Evolutionary conservation across 2,113 vertebrate genomes (phyloP).

Genomic region (Antennarius striatus): DNA sequence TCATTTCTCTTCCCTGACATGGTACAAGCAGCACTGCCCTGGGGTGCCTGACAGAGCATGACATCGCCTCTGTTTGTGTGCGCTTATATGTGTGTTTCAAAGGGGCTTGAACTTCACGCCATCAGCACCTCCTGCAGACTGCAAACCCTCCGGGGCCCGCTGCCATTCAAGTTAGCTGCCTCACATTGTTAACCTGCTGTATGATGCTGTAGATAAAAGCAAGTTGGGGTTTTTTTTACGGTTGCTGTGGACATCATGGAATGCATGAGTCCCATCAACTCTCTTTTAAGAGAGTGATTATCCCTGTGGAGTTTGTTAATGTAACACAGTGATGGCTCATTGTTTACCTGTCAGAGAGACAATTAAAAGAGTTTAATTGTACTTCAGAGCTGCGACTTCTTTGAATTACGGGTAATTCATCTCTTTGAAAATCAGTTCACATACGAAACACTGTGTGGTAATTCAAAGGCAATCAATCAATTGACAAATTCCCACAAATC

Average conservation of each 20-base stretch:
- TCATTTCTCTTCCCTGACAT: constrained; percentile 78
- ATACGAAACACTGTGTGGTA: background rate
- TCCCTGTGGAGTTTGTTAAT: constrained; percentile 7
- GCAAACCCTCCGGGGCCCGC: constrained; percentile 32
- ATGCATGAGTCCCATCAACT: background rate
- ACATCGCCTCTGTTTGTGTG: constrained; percentile 43
- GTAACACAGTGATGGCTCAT: background rate
- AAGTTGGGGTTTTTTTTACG: constrained; percentile 17
- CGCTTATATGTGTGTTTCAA: constrained; percentile 18
- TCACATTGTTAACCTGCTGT: constrained; percentile 39
- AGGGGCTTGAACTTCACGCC: constrained; percentile 29
- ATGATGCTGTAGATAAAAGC: constrained; percentile 24
- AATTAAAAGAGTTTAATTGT: constrained; percentile 20
- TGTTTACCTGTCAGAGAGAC: background rate
- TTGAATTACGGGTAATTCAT: constrained; percentile 5
- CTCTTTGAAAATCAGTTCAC: constrained; percentile 4
- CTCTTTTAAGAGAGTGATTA: background rate
- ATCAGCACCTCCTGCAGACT: constrained; percentile 53
- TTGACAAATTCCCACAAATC: constrained; percentile 28
- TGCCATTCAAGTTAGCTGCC: constrained; percentile 27
- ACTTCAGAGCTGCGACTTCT: background rate
- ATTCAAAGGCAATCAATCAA: constrained; percentile 33
- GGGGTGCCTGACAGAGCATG: constrained; percentile 57
- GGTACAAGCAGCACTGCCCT: constrained; percentile 68
- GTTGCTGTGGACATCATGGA: constrained; percentile 16